Evolutionary conservation across 2,113 vertebrate genomes (phyloP).

Genomic region (Scolopax mira): DNA sequence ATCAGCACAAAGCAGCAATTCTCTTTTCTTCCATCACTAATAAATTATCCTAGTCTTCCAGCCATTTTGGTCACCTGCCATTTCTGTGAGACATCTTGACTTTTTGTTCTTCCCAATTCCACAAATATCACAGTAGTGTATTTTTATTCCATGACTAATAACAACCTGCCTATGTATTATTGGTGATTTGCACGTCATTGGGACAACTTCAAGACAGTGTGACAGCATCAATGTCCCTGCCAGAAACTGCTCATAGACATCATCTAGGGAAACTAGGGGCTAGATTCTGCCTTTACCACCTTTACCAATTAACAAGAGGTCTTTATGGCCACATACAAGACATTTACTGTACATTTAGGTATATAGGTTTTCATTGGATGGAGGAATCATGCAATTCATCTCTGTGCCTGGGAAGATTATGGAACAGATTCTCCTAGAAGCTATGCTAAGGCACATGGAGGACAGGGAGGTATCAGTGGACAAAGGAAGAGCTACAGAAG

Average conservation of each 20-base stretch:
- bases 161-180: not conserved
- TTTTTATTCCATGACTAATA: not conserved
- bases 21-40: not conserved
- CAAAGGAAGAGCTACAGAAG: not conserved
- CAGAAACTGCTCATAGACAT: not conserved
- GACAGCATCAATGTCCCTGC: not conserved
- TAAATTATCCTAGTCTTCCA: not conserved
- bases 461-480: not conserved
- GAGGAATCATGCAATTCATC: not conserved
- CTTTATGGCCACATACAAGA: not conserved
- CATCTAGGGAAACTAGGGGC: not conserved
- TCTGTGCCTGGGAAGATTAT: not conserved
- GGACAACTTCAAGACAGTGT: not conserved
- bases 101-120: not conserved
- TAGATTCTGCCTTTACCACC: not conserved
- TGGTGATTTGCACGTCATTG: not conserved
- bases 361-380: not conserved
- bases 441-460: not conserved
- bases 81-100: not conserved
- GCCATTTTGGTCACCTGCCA: not conserved
- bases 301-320: not conserved
- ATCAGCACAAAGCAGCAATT: not conserved
- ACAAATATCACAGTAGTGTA: not conserved
- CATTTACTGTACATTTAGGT: not conserved
- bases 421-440: not conserved